These are phyloP conservation scores for Eira barbara DNA, from an alignment of 2,113 vertebrate species.

Conservation along the genomic window DNA sequence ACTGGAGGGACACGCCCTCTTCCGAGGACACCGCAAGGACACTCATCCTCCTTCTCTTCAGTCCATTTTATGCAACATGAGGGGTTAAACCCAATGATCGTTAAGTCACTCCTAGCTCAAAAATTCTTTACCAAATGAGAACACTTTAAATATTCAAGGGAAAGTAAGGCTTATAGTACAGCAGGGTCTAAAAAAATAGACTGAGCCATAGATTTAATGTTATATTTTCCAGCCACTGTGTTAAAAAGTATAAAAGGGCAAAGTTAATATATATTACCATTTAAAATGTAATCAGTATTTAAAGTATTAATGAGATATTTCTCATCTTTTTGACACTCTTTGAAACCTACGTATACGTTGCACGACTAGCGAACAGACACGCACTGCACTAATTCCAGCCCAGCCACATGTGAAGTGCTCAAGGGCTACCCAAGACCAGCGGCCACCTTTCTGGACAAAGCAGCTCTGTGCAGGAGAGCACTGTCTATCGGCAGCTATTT, in stretches of 20 bases:
- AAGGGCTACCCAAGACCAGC: fast-evolving
- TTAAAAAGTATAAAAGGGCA: neutral
- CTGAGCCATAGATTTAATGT: neutral
- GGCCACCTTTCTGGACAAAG: neutral
- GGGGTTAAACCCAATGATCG: neutral
- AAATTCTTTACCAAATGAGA: neutral
- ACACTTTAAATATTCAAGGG: neutral
- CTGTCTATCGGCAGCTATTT: neutral
- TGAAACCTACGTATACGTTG: neutral
- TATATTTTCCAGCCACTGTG: neutral
- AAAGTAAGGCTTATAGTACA: neutral
- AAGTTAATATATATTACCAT: neutral
- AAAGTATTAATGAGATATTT: neutral
- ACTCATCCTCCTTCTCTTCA: neutral
- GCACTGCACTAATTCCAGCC: neutral
- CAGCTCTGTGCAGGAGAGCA: neutral
- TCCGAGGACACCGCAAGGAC: neutral
- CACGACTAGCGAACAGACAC: neutral
- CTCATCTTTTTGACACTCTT: neutral
- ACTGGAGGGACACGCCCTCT: fast-evolving
- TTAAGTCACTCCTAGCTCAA: neutral
- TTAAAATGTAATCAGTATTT: neutral
- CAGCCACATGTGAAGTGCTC: neutral
- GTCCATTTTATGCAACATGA: neutral
- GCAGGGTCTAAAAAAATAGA: neutral